These are phyloP conservation scores for Microcebus lehilahytsara DNA, from an alignment of 2,113 vertebrate genomes.

Conservation along the genomic window DNA sequence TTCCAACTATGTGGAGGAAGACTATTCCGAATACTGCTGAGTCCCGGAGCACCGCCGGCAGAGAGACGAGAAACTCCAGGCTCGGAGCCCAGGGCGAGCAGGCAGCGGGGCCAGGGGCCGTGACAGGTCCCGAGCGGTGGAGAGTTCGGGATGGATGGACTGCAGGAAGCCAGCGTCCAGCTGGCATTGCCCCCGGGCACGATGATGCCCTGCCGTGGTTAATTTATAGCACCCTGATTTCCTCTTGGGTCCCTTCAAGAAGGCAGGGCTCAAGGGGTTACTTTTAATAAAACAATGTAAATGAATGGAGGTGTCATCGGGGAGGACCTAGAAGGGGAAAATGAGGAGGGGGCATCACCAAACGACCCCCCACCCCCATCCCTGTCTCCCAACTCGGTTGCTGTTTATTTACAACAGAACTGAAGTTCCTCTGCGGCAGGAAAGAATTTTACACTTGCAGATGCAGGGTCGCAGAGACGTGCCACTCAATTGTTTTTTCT, in stretches of 20 bases:
- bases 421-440: background rate
- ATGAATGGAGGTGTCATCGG: background rate
- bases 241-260: background rate
- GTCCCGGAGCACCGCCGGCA: background rate
- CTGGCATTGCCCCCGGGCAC: background rate
- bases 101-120: background rate
- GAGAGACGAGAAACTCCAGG: background rate
- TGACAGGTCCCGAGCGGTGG: background rate
- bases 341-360: background rate
- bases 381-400: background rate
- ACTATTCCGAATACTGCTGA: conserved; percentile 96
- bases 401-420: background rate
- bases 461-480: background rate
- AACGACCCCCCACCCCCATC: too few species aligned
- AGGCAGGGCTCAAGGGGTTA: background rate
- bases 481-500: background rate
- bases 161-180: background rate
- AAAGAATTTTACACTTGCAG: background rate
- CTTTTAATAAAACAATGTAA: conserved; percentile 71
- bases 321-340: background rate
- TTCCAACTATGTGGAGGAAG: conserved; percentile 96
- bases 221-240: conserved; percentile 66
- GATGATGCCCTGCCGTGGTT: background rate
- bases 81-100: background rate
- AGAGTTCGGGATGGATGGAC: background rate